Base-by-base conservation (phyloP, 2,113 vertebrate genomes). In the Rhipidura dahli region DNA sequence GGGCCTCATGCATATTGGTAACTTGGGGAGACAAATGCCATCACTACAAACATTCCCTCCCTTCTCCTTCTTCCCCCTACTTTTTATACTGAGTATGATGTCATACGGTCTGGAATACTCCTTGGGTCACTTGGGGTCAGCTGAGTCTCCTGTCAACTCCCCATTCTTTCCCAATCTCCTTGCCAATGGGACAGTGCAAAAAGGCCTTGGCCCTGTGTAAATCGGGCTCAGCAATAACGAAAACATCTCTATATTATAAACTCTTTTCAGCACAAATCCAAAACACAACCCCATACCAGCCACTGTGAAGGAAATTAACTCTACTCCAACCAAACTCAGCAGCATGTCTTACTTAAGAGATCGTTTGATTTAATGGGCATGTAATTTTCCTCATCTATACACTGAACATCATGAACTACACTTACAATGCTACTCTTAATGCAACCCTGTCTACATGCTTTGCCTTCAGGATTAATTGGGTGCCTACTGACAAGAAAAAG, bases 141-240 rank as follows among this genome's bases (percentile, higher is more conserved):
- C 13, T 66, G 45, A 51, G 23, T 30, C 28, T 60, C 39, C 53
- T 68, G 28, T 68, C 16, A 60, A 15, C 7, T 53, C 39, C 33
- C 23, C 33, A 15, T 20, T 59, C 39, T n/a, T 28, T 66, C 33
- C n/a, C 69, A 40, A 7, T 8, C 19, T 42, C 28, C 28, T 39
- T 51, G 37, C 4, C 68, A 59, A 15, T 0, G 0, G 35, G 33
- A 47, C 11, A 17, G 9, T 31, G 7, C 5, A 14, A 47, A 60
- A 60, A 60, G 45, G 30, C 39, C 23, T 89, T 30, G n/a, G 19
- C 6, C 13, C 7, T 26, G 4, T 51, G 12, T 28, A 66, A 37
- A 37, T 23, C 4, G 15, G 39, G 39, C 33, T 75, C 24, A 40
- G 11, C 20, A 68, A 18, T 18, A 59, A 39, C 7, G 30, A 45